Evolutionary conservation across 2,113 vertebrate genomes (phyloP).

Genomic region (Rhipidura dahli): DNA sequence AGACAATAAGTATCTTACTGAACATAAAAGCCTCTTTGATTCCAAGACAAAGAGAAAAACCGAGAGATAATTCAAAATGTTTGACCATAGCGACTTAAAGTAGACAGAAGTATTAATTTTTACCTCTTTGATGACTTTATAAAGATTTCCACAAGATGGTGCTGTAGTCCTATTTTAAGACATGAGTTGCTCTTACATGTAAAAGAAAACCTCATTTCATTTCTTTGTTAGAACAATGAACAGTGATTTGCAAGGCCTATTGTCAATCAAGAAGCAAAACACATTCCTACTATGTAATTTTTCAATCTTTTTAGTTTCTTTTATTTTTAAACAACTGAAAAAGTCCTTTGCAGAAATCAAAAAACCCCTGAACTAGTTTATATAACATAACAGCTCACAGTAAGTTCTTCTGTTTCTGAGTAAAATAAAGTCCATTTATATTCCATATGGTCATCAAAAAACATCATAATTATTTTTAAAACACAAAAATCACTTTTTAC

Average conservation of each 20-base stretch:
- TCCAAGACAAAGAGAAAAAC: not conserved
- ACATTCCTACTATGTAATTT: not conserved
- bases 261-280: not conserved
- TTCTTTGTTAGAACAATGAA: not conserved
- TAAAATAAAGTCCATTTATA: not conserved
- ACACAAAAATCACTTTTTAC: not conserved
- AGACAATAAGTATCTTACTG: not conserved
- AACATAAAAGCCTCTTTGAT: not conserved
- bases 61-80: not conserved
- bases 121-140: not conserved
- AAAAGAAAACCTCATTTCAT: not conserved
- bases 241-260: not conserved
- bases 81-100: not conserved
- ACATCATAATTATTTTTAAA: not conserved
- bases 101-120: not conserved
- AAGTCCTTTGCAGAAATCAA: not conserved
- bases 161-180: conserved; percentile 6
- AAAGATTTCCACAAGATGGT: conserved; percentile 67
- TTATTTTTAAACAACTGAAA: not conserved
- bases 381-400: accelerated
- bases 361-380: not conserved
- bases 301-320: not conserved
- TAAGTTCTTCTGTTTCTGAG: not conserved
- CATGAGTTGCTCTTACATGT: not conserved
- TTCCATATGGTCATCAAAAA: not conserved